A percentile compares a stretch with the other conserved stretches of the same genome.
These are phyloP conservation scores for Crambe crambe DNA, from an alignment of 37 sponge, comb jelly and placozoan genomes.

Conservation along the genomic window DNA sequence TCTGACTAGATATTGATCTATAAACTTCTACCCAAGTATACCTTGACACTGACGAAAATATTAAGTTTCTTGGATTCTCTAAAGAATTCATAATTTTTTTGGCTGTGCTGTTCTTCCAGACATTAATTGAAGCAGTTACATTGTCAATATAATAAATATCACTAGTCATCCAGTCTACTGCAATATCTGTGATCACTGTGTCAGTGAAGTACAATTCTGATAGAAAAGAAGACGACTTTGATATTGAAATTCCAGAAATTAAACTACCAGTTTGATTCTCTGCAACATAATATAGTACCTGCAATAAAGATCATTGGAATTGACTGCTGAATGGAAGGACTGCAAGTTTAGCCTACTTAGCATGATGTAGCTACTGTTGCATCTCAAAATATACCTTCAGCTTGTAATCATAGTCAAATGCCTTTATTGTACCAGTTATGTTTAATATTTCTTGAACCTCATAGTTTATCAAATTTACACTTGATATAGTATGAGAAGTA, in stretches of 20 bases:
- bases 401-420: not conserved
- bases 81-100: not conserved
- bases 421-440: not conserved
- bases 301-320: too few relatives aligned
- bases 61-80: not conserved
- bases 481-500: not conserved
- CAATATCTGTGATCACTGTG: not conserved
- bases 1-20: too few relatives aligned
- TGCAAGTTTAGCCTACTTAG: too few relatives aligned
- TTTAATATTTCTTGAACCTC: not conserved
- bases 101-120: not conserved
- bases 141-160: not conserved
- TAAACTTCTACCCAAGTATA: too few relatives aligned
- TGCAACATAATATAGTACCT: not conserved
- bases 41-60: too few relatives aligned
- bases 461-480: not conserved
- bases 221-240: not conserved
- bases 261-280: not conserved
- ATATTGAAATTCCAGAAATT: too few relatives aligned
- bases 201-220: not conserved
- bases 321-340: too few relatives aligned
- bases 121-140: not conserved
- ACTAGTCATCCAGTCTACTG: not conserved
- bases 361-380: too few relatives aligned
- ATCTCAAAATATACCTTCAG: not conserved